A percentile compares a stretch with the other conserved stretches of the same genome.
Conservation (phyloP, 2,888 invertebrate species). For the Caradrina clavipalpis region DNA sequence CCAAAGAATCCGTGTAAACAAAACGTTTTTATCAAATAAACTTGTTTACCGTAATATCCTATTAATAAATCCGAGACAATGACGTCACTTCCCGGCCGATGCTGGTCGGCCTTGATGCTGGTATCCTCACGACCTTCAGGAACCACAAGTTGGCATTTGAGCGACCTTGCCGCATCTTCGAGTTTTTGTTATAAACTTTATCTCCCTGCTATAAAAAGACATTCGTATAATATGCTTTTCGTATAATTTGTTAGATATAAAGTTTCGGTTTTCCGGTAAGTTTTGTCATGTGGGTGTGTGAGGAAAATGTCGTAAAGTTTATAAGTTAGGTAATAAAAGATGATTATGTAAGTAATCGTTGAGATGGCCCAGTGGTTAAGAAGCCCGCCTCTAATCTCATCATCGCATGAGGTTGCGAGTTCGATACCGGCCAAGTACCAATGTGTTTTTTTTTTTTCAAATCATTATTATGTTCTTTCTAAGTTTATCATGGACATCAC, state of each 20-base stretch:
- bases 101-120: slow-evolving; percentile 94
- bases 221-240: slow-evolving; percentile 30
- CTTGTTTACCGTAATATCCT: slow-evolving; percentile 59
- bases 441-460: too few species aligned
- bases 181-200: slow-evolving; percentile 40
- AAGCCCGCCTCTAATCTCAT: too few species aligned
- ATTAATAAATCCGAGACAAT: slow-evolving; percentile 54
- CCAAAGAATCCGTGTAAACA: slow-evolving; percentile 27
- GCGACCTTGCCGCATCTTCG: slow-evolving; percentile 92
- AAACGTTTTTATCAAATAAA: slow-evolving; percentile 37
- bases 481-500: too few species aligned
- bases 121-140: slow-evolving; percentile 96
- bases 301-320: slow-evolving; percentile 13
- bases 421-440: too few species aligned
- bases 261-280: slow-evolving; percentile 9
- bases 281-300: slow-evolving; percentile 4
- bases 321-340: slow-evolving; percentile 13
- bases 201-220: slow-evolving; percentile 18
- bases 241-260: slow-evolving; percentile 32
- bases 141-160: slow-evolving; percentile 96
- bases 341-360: slow-evolving; percentile 3
- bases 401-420: too few species aligned
- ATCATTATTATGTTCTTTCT: too few species aligned
- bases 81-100: slow-evolving; percentile 89
- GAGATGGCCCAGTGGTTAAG: too few species aligned